Percentiles rank a stretch among this genome's conserved stretches.
Evolutionary conservation across 92 coral and sea anemone species (phyloP).

Genomic region (Siderastrea radians): DNA sequence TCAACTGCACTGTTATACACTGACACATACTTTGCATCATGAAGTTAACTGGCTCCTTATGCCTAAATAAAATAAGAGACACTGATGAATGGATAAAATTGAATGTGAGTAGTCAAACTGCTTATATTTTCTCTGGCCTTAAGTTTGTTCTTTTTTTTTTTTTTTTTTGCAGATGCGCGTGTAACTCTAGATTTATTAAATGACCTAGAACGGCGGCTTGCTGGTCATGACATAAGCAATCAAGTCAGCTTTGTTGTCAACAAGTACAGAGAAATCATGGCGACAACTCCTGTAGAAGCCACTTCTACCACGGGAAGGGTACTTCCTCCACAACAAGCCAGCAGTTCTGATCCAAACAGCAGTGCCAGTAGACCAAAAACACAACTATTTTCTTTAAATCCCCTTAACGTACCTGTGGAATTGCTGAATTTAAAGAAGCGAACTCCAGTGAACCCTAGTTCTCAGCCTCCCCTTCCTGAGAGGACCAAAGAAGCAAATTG

Average conservation of each 20-base stretch:
- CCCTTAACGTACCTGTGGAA: constrained; percentile 89
- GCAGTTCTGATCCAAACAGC: constrained; percentile 21
- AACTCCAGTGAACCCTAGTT: not conserved
- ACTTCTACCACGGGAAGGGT: not conserved
- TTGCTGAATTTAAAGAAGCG: constrained; percentile 72
- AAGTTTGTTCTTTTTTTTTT: not conserved
- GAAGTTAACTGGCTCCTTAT: no score
- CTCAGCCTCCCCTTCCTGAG: constrained; percentile 9
- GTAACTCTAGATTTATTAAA: constrained; percentile 73
- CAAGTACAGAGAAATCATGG: constrained; percentile 49
- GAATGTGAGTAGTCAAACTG: not conserved
- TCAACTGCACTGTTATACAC: no score
- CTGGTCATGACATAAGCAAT: constrained; percentile 45
- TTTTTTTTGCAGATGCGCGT: constrained; percentile 72
- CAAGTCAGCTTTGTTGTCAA: constrained; percentile 73
- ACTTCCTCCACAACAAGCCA: not conserved
- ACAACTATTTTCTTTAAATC: constrained; percentile 86
- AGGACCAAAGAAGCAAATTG: not conserved
- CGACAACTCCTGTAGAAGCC: constrained; percentile 28
- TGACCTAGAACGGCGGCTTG: constrained; percentile 66
- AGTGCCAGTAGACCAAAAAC: constrained; percentile 18
- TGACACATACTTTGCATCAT: no score
- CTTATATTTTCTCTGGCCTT: no score
- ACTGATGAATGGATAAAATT: not conserved
- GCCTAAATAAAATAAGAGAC: no score